These are phyloP conservation scores for Sebastes iracundus DNA, from an alignment of 2,797 vertebrate genomes.

Conservation along the genomic window DNA sequence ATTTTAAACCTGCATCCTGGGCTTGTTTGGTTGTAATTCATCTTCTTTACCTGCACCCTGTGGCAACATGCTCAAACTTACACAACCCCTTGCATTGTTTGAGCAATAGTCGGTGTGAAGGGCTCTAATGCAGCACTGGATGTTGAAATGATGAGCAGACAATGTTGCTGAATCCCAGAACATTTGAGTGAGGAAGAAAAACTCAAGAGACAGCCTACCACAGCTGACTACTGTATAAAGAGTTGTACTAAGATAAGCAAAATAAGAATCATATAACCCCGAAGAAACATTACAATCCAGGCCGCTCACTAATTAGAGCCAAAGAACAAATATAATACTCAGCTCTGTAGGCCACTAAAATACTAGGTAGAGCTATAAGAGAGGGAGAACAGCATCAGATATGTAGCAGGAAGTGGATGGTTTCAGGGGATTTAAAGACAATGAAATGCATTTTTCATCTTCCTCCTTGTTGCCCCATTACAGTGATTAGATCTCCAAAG, in stretches of 20 bases:
- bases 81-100: constrained; percentile 18
- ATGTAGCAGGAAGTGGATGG: constrained; percentile 3
- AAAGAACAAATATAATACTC: constrained; percentile 27
- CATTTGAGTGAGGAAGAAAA: constrained; percentile 19
- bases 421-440: constrained; percentile 37
- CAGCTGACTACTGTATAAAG: not conserved
- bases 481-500: constrained; percentile 1
- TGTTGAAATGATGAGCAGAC: constrained; percentile 32
- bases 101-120: not conserved
- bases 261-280: constrained; percentile 13
- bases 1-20: constrained; percentile 29
- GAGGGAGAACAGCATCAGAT: constrained; percentile 3
- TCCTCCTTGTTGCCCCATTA: constrained; percentile 15
- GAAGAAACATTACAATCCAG: constrained; percentile 26
- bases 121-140: constrained; percentile 4
- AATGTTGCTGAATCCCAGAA: constrained; percentile 34
- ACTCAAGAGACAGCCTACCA: not conserved
- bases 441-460: constrained; percentile 31
- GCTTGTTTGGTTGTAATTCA: constrained; percentile 17
- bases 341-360: constrained; percentile 38
- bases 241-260: constrained; percentile 11
- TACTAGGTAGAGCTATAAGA: constrained; percentile 31
- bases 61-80: constrained; percentile 12
- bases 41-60: constrained; percentile 19
- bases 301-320: constrained; percentile 58